Base-by-base conservation (phyloP, 2,888 invertebrate genomes). In the Stratiomys singularior region DNA sequence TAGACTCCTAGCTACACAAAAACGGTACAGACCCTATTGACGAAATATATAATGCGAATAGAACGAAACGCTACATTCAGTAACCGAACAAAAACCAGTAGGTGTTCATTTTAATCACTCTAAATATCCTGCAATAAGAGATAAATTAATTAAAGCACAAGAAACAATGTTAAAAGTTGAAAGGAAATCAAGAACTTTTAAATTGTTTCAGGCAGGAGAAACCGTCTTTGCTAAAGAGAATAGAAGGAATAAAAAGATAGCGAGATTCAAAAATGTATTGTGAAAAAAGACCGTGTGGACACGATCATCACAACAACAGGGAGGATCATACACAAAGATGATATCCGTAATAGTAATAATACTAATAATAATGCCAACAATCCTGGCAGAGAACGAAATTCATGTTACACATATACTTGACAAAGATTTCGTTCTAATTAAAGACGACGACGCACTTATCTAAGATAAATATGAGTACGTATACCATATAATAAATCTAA, bases 281-380 rank as follows among this genome's bases (percentile, higher is more conserved):
- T 30, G 0, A 27, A 64, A 64, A 30, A 64, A 1, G 25, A 64
- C n/a, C 64, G 64, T 64, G 64, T 15, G 28, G 64, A 64, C 64
- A 64, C 64, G 28, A 30, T 64, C 25, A 13, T 64, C 2, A 28
- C 64, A 30, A 28, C 30, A 21, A 28, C 0, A 0, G 30, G 64
- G n/a, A 64, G 1, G 64, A 64, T 64, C 0, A 28, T 64, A 0
- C 64, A 64, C 1, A 28, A 64, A 30, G 64, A 63, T 63, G 63
- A 63, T 27, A 1, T 63, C 18, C 63, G 63, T 0, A 67, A 67
- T 0, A 15, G 0, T 0, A 64, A 56, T 87, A 87, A 37, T 28
- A 1, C 13, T 28, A 11, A 5, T 21, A 67, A 15, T 37, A 37
- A 37, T 37, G 9, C 3, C 37, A 9, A 37, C 9, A 37, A 11